Base-by-base conservation (phyloP, 2,888 invertebrate genomes). In the Parapristionchus giblindavisi region DNA sequence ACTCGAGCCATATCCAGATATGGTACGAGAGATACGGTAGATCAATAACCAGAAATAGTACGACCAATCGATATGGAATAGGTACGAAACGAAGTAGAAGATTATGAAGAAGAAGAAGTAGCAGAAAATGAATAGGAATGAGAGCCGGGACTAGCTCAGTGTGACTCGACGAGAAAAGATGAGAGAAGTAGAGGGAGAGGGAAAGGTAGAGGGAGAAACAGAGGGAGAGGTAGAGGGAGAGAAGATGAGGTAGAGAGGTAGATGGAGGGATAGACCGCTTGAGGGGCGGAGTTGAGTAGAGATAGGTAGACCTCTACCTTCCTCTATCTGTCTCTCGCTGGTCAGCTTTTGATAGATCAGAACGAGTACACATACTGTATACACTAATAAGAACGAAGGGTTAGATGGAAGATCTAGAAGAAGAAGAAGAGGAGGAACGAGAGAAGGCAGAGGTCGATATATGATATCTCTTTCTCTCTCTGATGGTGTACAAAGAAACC, bases 181-280 rank as follows among this genome's bases (percentile, higher is more conserved):
- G n/a, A 21, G 14, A 27, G 51, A 51, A 51, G 51, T 14, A 51
- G 51, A 51, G 51, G 51, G 21, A 51, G 51, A n/a, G n/a, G n/a
- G n/a, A n/a, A n/a, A n/a, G n/a, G n/a, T n/a, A n/a, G n/a, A n/a
- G n/a, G n/a, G n/a, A 48, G 65, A 60, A 75, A 74, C 74, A 68
- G n/a, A 43, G 43, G 40, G 60, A 61, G 68, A 63, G 27, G 73
- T 21, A n/a, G 75, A n/a, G 5, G 58, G 65, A 34, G 72, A 68
- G 78, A 76, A 27, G 6, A 11, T 56, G 40, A 38, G 56, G 38
- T n/a, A 56, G 36, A 17, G 71, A 36, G 40, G 71, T 27, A 40
- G 6, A 24, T 38, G 17, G 6, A 11, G 61, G n/a, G 61, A 24
- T 29, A 61, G 61, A 61, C 8, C 34, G 54, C 5, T 36, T 6